These are phyloP conservation scores for Antheraea mylitta DNA, from an alignment of 1,140 invertebrate genomes.

Conservation along the genomic window DNA sequence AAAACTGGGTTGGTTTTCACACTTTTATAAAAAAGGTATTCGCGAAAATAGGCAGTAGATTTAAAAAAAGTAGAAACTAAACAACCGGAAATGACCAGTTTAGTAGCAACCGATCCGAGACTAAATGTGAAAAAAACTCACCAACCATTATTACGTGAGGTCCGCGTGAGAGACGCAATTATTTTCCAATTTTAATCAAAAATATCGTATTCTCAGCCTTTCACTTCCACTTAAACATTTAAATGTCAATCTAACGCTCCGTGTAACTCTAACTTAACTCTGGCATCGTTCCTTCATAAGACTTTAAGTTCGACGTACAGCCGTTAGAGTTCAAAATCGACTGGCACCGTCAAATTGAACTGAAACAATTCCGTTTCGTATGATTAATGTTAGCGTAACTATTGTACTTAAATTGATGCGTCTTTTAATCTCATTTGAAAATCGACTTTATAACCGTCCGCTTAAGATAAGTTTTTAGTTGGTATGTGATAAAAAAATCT, in stretches of 20 bases:
- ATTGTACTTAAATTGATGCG: conserved; percentile 18
- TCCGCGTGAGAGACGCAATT: conserved; percentile 73
- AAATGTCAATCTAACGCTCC: conserved; percentile 69
- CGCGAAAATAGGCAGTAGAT: background rate
- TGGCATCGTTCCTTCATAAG: conserved; percentile 6
- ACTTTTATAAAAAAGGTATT: background rate
- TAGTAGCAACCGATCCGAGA: conserved; percentile 38
- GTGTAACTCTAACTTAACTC: conserved; percentile 46
- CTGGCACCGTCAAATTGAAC: conserved; percentile 20
- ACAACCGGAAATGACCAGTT: conserved; percentile 59
- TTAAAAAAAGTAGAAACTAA: background rate
- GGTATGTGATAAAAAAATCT: conserved; percentile 28
- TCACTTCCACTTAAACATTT: conserved; percentile 74
- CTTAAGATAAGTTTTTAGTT: conserved; percentile 14
- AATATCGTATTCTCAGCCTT: conserved; percentile 65
- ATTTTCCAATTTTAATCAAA: conserved; percentile 77
- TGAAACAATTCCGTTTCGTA: conserved; percentile 54
- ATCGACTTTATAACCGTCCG: conserved; percentile 20
- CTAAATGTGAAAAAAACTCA: conserved; percentile 49
- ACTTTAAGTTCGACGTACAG: conserved; percentile 22
- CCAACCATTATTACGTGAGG: conserved; percentile 44
- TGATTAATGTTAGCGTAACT: conserved; percentile 54
- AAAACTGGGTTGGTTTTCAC: no score
- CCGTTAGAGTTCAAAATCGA: conserved; percentile 22
- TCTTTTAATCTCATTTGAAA: conserved; percentile 21